phyloP scores from a whole-genome alignment of 2,888 invertebrate genomes.

The Invenusta paracnida region DNA sequence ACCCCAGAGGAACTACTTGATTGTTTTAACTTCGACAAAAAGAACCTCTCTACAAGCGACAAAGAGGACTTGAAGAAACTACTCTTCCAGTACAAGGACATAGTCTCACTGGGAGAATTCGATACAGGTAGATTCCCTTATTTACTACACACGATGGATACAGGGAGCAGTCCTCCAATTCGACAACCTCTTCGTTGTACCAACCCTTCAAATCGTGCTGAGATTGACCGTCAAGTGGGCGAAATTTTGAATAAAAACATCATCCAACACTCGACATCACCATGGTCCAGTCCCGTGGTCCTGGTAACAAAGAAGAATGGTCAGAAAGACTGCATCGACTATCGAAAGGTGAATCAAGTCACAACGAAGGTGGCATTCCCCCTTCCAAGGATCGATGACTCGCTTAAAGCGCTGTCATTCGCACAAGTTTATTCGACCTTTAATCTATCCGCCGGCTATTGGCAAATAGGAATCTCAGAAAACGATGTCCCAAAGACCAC shows the following conservation, averaged over 20 bases:
- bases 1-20: too few species aligned
- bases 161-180: too few species aligned
- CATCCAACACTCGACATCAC: too few species aligned
- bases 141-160: too few species aligned
- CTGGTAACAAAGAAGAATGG: neutral
- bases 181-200: constrained; percentile 5
- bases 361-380: neutral
- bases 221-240: too few species aligned
- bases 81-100: too few species aligned
- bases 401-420: neutral
- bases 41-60: too few species aligned
- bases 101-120: too few species aligned
- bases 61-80: too few species aligned
- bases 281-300: neutral
- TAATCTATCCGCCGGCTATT: neutral
- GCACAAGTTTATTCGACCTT: neutral
- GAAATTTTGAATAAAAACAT: too few species aligned
- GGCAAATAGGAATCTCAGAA: neutral
- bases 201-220: neutral
- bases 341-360: neutral
- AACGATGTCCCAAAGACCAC: neutral
- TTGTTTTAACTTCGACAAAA: too few species aligned
- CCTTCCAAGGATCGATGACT: neutral
- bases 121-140: too few species aligned
- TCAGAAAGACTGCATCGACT: neutral